A percentile compares a stretch with the other conserved stretches of the same genome.
Evolutionary conservation across 2,888 invertebrate genomes (phyloP).

Genomic region (Netelia fuscicornis): DNA sequence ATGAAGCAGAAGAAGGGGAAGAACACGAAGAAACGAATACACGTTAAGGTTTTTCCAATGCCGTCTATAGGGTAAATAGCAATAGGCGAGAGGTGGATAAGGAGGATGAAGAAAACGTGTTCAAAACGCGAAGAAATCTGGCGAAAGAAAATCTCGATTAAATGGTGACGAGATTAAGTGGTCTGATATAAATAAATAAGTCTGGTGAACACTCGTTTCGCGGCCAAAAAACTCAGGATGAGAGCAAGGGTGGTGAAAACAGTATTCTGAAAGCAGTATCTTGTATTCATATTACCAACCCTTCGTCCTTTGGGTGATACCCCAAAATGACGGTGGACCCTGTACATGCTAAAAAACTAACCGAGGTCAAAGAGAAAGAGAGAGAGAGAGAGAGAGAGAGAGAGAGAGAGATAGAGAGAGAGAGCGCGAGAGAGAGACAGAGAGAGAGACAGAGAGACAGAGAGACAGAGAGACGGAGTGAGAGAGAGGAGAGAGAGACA

Average conservation of each 20-base stretch:
- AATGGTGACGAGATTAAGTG: slow-evolving; percentile 72
- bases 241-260: slow-evolving; percentile 2
- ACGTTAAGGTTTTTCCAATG: no score
- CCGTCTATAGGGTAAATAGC: no score
- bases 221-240: slow-evolving; percentile 14
- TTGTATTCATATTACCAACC: slow-evolving; percentile 58
- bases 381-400: not conserved
- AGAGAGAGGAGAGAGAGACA: no score
- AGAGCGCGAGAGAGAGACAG: no score
- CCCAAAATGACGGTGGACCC: slow-evolving; percentile 39
- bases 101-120: no score
- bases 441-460: slow-evolving; percentile 9
- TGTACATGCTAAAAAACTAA: slow-evolving; percentile 11
- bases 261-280: not conserved
- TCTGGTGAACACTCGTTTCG: slow-evolving; percentile 59
- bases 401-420: no score
- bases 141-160: slow-evolving; percentile 67
- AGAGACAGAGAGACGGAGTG: not conserved
- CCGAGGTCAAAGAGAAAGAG: slow-evolving; percentile 33
- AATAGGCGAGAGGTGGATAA: no score
- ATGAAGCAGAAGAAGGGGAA: not conserved
- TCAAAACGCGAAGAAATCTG: slow-evolving; percentile 49
- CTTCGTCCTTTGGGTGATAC: slow-evolving; percentile 35
- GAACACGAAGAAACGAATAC: slow-evolving; percentile 41
- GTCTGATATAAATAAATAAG: slow-evolving; percentile 77